These are phyloP conservation scores for Strigops habroptila DNA, from an alignment of 2,113 vertebrate species.

Conservation along the genomic window DNA sequence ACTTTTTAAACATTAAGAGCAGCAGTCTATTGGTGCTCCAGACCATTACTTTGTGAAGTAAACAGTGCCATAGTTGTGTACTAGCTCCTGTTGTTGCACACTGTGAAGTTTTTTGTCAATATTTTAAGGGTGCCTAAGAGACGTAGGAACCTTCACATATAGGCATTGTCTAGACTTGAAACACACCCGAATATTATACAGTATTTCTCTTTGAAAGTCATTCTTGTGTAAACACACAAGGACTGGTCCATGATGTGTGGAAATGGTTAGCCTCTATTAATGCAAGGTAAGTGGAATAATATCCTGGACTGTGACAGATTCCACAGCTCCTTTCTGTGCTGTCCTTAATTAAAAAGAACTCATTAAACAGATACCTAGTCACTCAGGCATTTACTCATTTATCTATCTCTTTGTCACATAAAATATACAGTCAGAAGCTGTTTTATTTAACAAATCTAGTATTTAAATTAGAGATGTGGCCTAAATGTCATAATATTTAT, in stretches of 20 bases:
- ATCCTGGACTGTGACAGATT: neutral
- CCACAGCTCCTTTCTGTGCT: neutral
- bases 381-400: neutral
- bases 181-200: rapidly evolving
- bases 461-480: neutral
- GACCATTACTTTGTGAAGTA: neutral
- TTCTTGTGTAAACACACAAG: neutral
- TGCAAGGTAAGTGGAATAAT: neutral
- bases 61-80: neutral
- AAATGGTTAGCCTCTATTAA: neutral
- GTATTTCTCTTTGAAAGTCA: neutral
- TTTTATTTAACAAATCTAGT: neutral
- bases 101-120: neutral
- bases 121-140: neutral
- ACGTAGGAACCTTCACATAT: neutral
- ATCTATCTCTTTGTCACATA: neutral
- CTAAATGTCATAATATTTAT: neutral
- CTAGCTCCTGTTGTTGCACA: neutral
- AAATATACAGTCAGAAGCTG: neutral
- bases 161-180: neutral
- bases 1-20: neutral
- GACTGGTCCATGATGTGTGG: neutral
- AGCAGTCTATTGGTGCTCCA: neutral
- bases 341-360: neutral
- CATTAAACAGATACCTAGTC: neutral